Base-by-base conservation (phyloP, 2,888 invertebrate species). In the Sinotaia quadrata region DNA sequence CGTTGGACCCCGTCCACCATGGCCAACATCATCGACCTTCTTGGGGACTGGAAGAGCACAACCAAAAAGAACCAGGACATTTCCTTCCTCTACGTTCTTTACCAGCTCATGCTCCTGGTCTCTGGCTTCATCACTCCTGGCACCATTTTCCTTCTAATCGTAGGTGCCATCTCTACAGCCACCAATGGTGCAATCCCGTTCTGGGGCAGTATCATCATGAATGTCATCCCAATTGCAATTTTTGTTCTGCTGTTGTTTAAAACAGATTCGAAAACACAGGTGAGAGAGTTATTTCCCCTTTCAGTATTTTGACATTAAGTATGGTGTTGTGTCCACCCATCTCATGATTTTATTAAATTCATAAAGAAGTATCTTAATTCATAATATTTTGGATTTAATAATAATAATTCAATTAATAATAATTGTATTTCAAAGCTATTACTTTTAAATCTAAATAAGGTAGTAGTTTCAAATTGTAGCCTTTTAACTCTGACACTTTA, bases 1-100 rank as follows among this genome's bases (percentile, higher is more conserved):
- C 92, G 98, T 79, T 98, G 98, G 98, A 97, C 97, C 74, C 98
- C 98, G 8, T 98, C 98, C 0, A 98, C 98, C 47, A 94, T 98
- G 86, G 98, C 98, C 74, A 98, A 98, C 88, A 98, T 98, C 87
- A 94, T 98, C 93, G 98, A 98, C 89, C 90, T 98, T 84, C 70
- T 84, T 15, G 72, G 71, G 33, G 78, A 82, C 61, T 84, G 81
- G 76, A 78, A 77, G 69, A 69, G 74, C 21, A 81, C 81, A 21
- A 78, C 81, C 10, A 56, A 72, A 34, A 76, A 80, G 33, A 84
- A 84, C 69, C 80, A 83, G 36, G 81, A 80, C 73, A 83, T 84
- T 60, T 80, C 80, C 41, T 76, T 78, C 37, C 74, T 83, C 59
- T 84, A 84, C 71, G 81, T 84, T 70, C 69, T 83, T 44, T 84